A percentile compares a stretch with the other conserved stretches of the same genome.
Evolutionary conservation across 2,888 invertebrate genomes (phyloP).

Genomic region (Acleris emargana): DNA sequence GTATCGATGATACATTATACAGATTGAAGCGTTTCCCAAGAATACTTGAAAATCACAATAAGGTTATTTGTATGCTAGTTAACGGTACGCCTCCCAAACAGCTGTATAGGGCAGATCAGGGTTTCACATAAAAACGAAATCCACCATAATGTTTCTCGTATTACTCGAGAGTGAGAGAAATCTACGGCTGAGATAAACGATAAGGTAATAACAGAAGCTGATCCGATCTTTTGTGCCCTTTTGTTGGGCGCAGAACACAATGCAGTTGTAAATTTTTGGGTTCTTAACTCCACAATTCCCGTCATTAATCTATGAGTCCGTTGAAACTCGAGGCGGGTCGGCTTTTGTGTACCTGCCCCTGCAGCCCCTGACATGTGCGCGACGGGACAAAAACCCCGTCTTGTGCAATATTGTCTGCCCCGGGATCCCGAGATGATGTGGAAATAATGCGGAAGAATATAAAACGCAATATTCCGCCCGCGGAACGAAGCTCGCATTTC

Average conservation of each 20-base stretch:
- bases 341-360: slow-evolving; percentile 78
- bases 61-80: slow-evolving; percentile 65
- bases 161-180: slow-evolving; percentile 78
- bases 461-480: slow-evolving; percentile 57
- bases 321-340: slow-evolving; percentile 76
- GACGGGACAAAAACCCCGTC: slow-evolving; percentile 70
- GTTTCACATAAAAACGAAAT: slow-evolving; percentile 57
- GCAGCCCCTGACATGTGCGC: slow-evolving; percentile 75
- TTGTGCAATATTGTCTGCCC: slow-evolving; percentile 76
- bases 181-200: slow-evolving; percentile 70
- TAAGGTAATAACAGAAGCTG: slow-evolving; percentile 82
- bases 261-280: slow-evolving; percentile 83
- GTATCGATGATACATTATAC: slow-evolving; percentile 30
- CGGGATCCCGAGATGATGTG: slow-evolving; percentile 66
- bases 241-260: slow-evolving; percentile 71
- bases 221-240: slow-evolving; percentile 77
- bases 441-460: slow-evolving; percentile 70
- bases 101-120: slow-evolving; percentile 61
- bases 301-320: slow-evolving; percentile 79
- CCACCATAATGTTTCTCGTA: slow-evolving; percentile 69
- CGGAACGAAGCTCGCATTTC: slow-evolving; percentile 47
- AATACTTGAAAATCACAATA: slow-evolving; percentile 55
- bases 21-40: slow-evolving; percentile 41
- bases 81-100: slow-evolving; percentile 78
- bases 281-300: slow-evolving; percentile 81